Percentiles rank a stretch among this genome's conserved stretches.
These are phyloP conservation scores for Trichogramma pretiosum DNA, from an alignment of 1,140 invertebrate genomes.

Conservation along the genomic window DNA sequence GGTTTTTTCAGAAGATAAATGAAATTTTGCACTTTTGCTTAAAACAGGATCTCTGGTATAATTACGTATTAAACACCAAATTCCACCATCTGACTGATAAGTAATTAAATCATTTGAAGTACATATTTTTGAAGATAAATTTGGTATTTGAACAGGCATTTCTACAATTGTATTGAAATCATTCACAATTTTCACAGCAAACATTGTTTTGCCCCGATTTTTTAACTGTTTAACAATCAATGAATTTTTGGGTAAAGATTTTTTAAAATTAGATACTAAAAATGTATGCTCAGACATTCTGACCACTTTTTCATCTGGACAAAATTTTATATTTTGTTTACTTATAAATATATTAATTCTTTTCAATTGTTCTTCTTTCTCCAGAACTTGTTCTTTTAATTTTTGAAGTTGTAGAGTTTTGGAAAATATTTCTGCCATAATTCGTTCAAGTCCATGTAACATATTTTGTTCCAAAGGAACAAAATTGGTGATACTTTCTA, in stretches of 20 bases:
- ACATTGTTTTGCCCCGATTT: constrained; percentile 17
- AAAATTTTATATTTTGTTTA: constrained; percentile 21
- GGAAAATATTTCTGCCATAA: constrained; percentile 29
- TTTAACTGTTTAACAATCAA: constrained; percentile 24
- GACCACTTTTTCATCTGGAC: constrained; percentile 24
- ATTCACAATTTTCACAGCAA: constrained; percentile 28
- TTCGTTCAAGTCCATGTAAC: constrained; percentile 23
- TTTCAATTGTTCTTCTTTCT: constrained; percentile 23
- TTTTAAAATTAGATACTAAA: constrained; percentile 25
- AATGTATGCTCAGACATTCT: constrained; percentile 20
- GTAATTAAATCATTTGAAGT: constrained; percentile 30
- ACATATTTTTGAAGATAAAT: constrained; percentile 4
- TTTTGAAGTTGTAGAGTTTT: constrained; percentile 14
- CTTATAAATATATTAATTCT: constrained; percentile 34
- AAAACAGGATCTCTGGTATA: constrained; percentile 23
- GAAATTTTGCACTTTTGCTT: constrained; percentile 17
- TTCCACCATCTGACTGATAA: constrained; percentile 19
- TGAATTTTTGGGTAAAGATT: constrained; percentile 24
- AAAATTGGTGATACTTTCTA: constrained; percentile 10
- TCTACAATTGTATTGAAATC: constrained; percentile 24
- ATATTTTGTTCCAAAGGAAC: constrained; percentile 24
- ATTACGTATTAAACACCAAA: constrained; percentile 36
- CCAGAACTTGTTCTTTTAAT: constrained; percentile 8
- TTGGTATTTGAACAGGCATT: constrained; percentile 22
- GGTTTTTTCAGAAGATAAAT: constrained; percentile 11